Conservation (phyloP, 1,140 invertebrate species). For the Drosophila parvula region DNA sequence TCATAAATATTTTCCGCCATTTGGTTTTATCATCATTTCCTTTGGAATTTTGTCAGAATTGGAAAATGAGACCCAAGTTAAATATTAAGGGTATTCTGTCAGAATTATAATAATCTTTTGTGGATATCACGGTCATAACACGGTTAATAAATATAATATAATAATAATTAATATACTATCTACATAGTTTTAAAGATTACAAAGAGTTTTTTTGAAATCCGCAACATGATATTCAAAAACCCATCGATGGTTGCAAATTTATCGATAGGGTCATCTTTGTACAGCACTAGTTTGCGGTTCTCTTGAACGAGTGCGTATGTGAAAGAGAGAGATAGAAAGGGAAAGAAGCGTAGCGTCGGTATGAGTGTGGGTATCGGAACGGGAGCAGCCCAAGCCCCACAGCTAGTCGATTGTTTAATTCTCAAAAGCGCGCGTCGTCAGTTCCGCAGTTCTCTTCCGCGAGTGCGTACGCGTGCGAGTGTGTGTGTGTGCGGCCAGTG, state of each 20-base stretch:
- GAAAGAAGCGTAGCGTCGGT: neutral
- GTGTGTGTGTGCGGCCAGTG: constrained; percentile 17
- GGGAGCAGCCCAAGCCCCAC: constrained; percentile 39
- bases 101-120: too few species aligned
- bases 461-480: constrained; percentile 21
- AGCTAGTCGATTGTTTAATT: constrained; percentile 29
- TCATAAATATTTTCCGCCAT: too few species aligned
- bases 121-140: too few species aligned
- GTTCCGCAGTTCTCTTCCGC: constrained; percentile 19
- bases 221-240: too few species aligned
- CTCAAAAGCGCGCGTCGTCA: constrained; percentile 44
- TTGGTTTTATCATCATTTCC: too few species aligned
- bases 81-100: too few species aligned
- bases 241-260: neutral
- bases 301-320: constrained; percentile 5
- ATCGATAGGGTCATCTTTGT: neutral
- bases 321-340: neutral
- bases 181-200: too few species aligned
- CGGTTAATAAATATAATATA: too few species aligned
- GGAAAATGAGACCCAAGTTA: too few species aligned
- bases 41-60: too few species aligned
- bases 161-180: too few species aligned
- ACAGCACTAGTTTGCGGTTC: neutral
- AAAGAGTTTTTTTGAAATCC: too few species aligned
- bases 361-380: constrained; percentile 19